Evolutionary conservation across 2,797 vertebrate species (phyloP).

Genomic region (Anisognathus igniventris): DNA sequence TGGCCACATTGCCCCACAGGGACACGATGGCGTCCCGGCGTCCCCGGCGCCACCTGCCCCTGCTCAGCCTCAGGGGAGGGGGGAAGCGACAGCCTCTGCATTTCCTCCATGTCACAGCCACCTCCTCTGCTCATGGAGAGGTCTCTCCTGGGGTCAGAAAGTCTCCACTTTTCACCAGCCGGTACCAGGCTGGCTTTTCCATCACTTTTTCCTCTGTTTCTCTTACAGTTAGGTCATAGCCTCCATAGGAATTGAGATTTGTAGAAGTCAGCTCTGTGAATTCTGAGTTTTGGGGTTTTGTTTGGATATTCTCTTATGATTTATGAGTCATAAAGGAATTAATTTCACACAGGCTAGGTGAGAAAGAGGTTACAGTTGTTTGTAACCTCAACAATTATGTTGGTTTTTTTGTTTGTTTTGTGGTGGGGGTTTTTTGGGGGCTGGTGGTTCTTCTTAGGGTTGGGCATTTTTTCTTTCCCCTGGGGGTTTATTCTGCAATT

Average conservation of each 20-base stretch:
- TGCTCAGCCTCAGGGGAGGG: background rate
- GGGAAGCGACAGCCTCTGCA: background rate
- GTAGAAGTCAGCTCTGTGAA: background rate
- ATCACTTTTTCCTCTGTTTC: background rate
- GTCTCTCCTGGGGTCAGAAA: background rate
- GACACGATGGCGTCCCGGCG: fast-evolving
- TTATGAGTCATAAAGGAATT: background rate
- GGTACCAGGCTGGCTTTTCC: background rate
- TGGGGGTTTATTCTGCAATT: background rate
- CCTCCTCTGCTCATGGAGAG: background rate
- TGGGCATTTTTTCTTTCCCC: background rate
- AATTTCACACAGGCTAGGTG: background rate
- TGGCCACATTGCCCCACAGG: fast-evolving
- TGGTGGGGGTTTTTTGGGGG: background rate
- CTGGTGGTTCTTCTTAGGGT: background rate
- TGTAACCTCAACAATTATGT: background rate
- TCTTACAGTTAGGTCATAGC: background rate
- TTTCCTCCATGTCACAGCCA: fast-evolving
- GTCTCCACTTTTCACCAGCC: background rate
- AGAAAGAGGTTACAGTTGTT: background rate
- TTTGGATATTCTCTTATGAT: background rate
- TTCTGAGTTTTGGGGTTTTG: background rate
- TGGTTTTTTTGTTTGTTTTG: background rate
- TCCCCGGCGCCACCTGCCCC: background rate
- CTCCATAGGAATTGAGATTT: background rate